Conservation (phyloP, 2,113 vertebrate genomes). For the Epinephelus moara region DNA sequence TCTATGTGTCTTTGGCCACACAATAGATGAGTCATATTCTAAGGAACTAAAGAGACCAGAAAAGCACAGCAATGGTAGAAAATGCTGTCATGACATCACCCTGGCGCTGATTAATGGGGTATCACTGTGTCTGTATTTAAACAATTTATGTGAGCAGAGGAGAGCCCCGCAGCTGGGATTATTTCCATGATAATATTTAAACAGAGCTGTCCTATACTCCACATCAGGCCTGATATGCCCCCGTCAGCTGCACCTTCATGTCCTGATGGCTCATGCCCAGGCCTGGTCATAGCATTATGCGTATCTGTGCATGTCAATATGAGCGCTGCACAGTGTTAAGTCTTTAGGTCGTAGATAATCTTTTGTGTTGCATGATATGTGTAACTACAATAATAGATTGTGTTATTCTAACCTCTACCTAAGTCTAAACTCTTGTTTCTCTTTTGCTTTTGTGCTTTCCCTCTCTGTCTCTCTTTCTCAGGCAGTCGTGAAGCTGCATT, state of each 20-base stretch:
- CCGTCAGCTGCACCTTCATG: slow-evolving; percentile 67
- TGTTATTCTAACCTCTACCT: not conserved
- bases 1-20: slow-evolving; percentile 51
- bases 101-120: slow-evolving; percentile 75
- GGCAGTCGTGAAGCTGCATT: slow-evolving; percentile 98
- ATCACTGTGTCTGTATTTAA: slow-evolving; percentile 82
- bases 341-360: slow-evolving; percentile 9
- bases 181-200: slow-evolving; percentile 84
- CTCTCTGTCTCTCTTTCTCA: slow-evolving; percentile 57
- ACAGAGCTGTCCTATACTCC: slow-evolving; percentile 74
- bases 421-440: not conserved
- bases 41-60: slow-evolving; percentile 46
- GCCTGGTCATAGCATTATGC: slow-evolving; percentile 40
- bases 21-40: slow-evolving; percentile 64
- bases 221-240: slow-evolving; percentile 68
- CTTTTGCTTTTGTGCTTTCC: slow-evolving; percentile 23
- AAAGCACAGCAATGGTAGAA: slow-evolving; percentile 64
- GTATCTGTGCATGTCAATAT: slow-evolving; percentile 53
- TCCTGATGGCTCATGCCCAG: slow-evolving; percentile 58
- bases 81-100: slow-evolving; percentile 78
- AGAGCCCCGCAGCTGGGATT: slow-evolving; percentile 77
- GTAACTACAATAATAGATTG: slow-evolving; percentile 22
- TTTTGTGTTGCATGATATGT: not conserved
- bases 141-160: slow-evolving; percentile 82
- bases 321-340: not conserved